phyloP scores from a whole-genome alignment of 2,797 vertebrate species.

The Chaetodon trifasciatus region DNA sequence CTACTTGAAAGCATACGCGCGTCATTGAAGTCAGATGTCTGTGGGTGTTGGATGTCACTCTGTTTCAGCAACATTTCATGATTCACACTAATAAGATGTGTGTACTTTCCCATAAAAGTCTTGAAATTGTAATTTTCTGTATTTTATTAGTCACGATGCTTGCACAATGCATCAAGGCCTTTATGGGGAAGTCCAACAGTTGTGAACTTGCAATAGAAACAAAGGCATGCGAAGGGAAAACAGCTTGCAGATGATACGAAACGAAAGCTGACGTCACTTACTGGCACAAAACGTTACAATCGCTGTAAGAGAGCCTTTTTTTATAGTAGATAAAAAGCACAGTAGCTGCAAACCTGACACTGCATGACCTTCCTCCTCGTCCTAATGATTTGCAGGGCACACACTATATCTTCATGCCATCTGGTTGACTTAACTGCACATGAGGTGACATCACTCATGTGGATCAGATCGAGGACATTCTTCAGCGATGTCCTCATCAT shows the following conservation, averaged over 20 bases:
- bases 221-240: slow-evolving; percentile 23
- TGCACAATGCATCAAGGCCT: slow-evolving; percentile 1
- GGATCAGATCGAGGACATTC: slow-evolving; percentile 79
- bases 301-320: background rate
- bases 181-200: background rate
- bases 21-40: slow-evolving; percentile 28
- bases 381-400: slow-evolving; percentile 53
- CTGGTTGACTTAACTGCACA: slow-evolving; percentile 66
- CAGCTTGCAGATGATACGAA: slow-evolving; percentile 1
- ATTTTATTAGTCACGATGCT: slow-evolving; percentile 34
- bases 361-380: slow-evolving; percentile 21
- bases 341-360: slow-evolving; percentile 63
- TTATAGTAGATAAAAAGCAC: slow-evolving; percentile 19
- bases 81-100: slow-evolving; percentile 11
- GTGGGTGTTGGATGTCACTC: slow-evolving; percentile 13
- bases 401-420: slow-evolving; percentile 65
- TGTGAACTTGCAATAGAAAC: slow-evolving; percentile 14
- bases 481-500: slow-evolving; percentile 69
- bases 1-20: background rate
- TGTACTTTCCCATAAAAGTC: slow-evolving; percentile 21
- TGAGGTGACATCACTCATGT: slow-evolving; percentile 76
- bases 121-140: slow-evolving; percentile 12
- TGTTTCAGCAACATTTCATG: slow-evolving; percentile 20
- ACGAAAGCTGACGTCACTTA: slow-evolving; percentile 32
- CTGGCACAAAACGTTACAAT: slow-evolving; percentile 24